Evolutionary conservation across 1,140 invertebrate species (phyloP).

Genomic region (Eriocheir sinensis): DNA sequence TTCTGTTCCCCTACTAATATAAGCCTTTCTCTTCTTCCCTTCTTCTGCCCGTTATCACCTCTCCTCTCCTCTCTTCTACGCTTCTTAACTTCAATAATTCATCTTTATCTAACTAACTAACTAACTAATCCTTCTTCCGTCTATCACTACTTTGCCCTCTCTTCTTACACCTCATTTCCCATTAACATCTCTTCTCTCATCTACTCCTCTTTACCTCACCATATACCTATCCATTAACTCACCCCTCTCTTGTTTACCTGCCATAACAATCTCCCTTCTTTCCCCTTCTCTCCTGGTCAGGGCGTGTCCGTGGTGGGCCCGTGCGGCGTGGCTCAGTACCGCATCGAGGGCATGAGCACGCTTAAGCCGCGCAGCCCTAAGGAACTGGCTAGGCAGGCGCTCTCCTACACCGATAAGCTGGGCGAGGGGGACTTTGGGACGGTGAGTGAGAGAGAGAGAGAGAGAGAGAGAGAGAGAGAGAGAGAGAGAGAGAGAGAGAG

Average conservation of each 20-base stretch:
- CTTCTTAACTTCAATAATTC: neutral
- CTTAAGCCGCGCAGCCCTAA: constrained; percentile 57
- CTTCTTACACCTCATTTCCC: neutral
- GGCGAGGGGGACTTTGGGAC: constrained; percentile 91
- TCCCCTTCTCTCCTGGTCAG: neutral
- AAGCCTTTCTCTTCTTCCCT: too few species aligned
- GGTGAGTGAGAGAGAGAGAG: constrained; percentile 83
- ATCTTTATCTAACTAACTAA: too few species aligned
- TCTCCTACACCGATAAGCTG: constrained; percentile 89
- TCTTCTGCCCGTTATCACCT: neutral
- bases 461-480: too few species aligned
- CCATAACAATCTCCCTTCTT: neutral
- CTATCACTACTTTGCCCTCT: too few species aligned
- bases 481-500: too few species aligned
- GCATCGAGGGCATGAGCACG: constrained; percentile 69
- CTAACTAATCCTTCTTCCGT: too few species aligned
- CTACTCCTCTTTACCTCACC: neutral
- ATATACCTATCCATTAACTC: neutral
- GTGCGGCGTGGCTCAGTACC: constrained; percentile 63
- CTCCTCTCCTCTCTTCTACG: neutral
- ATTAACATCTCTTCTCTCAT: neutral
- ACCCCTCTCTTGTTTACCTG: neutral
- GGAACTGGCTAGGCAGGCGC: constrained; percentile 88
- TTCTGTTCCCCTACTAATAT: neutral
- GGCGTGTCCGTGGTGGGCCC: constrained; percentile 63